Evolutionary conservation across 2,888 invertebrate genomes (phyloP).

Genomic region (Agelastica alni): DNA sequence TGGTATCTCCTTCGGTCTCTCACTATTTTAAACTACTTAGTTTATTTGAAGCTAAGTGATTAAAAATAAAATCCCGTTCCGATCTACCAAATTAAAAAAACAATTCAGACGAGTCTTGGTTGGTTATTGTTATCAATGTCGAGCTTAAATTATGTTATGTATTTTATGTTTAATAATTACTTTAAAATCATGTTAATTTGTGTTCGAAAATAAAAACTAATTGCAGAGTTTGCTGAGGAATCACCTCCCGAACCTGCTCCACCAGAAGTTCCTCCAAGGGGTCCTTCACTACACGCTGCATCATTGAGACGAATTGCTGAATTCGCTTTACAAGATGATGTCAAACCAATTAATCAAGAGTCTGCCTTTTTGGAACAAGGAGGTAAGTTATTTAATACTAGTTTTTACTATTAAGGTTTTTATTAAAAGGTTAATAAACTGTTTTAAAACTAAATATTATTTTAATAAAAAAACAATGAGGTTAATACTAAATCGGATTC

Average conservation of each 20-base stretch:
- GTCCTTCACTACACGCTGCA: constrained; percentile 73
- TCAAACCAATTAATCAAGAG: constrained; percentile 42
- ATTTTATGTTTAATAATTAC: too few relatives aligned
- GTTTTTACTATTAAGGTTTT: too few relatives aligned
- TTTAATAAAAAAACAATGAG: too few relatives aligned
- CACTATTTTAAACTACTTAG: not conserved
- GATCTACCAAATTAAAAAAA: not conserved
- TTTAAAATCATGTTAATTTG: too few relatives aligned
- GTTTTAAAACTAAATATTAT: too few relatives aligned
- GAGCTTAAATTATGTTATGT: too few relatives aligned
- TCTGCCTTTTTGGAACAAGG: constrained; percentile 54
- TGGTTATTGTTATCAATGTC: too few relatives aligned
- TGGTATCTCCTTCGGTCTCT: not conserved
- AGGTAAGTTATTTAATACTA: constrained; percentile 43
- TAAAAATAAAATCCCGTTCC: not conserved
- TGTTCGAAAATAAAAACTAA: not conserved
- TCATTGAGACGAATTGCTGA: constrained; percentile 63
- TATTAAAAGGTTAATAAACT: too few relatives aligned
- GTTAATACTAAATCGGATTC: too few relatives aligned
- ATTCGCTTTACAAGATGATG: constrained; percentile 59
- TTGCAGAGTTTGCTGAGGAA: constrained; percentile 66
- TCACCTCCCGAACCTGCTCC: constrained; percentile 86
- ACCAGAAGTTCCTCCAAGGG: constrained; percentile 84
- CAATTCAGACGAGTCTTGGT: too few relatives aligned
- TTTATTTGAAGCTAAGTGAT: not conserved